Base-by-base conservation (phyloP, 2,888 invertebrate species). In the Phasia obesa region DNA sequence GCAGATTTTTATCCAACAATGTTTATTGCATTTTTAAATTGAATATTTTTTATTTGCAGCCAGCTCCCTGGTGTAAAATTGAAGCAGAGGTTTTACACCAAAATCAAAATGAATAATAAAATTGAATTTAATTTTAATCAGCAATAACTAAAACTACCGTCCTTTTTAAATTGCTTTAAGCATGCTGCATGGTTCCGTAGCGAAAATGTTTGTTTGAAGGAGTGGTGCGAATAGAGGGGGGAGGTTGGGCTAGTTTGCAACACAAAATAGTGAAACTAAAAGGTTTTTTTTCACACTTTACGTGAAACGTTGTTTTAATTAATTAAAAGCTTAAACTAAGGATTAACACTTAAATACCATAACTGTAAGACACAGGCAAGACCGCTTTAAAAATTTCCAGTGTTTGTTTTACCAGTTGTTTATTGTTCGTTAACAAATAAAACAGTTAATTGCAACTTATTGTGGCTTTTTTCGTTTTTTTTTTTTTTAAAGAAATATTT, bases 221-320 rank as follows among this genome's bases (percentile, higher is more conserved):
- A n/a, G n/a, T n/a, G n/a, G n/a, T n/a, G 6, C 13, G 15, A 23
- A 35, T n/a, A 25, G 19, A 19, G 17, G 15, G 11, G 17, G 2
- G 21, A 19, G 15, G 13, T 21, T 35, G 35, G 2, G 19, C 19
- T 15, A 21, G 19, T 21, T 51, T 59, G 13, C n/a, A 7, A 57
- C 57, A 65, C 35, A 35, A 67, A 57, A 38, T 65, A 57, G 67
- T 67, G 49, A 76, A 67, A 65, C 42, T 49, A 9, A 53, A 55
- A 55, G 6, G 31, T 64, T 21, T 51, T 19, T 62, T 42, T 42
- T 11, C 23, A 57, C 19, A 57, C 11, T 35, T 57, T 42, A 60
- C 19, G 17, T 1, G 1, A 6, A 47, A 17, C 5, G 6, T 19
- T 9, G 4, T 9, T 2, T 19, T 17, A 25, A 51, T n/a, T 42